Conservation (phyloP, 2,888 invertebrate species). For the Drosophila mettleri region DNA sequence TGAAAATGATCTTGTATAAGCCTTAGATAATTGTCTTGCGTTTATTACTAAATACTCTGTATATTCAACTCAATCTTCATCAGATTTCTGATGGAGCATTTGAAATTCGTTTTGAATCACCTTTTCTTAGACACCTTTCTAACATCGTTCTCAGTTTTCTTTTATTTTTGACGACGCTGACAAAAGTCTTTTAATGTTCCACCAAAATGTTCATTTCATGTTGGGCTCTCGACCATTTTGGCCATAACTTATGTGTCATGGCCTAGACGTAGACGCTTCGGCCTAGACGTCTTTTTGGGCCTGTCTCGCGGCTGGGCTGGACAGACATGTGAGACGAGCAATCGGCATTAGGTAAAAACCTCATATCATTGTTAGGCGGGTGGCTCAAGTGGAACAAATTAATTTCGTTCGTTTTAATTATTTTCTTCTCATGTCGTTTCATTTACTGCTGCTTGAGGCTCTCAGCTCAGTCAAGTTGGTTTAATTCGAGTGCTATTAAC, state of each 20-base stretch:
- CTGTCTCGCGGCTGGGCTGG: constrained; percentile 21
- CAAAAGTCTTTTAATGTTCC: constrained; percentile 53
- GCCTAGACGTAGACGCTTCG: constrained; percentile 48
- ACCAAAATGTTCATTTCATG: constrained; percentile 61
- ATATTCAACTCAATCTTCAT: too few relatives aligned
- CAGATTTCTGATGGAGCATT: constrained; percentile 17
- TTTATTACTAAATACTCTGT: too few relatives aligned
- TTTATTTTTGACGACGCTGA: constrained; percentile 21
- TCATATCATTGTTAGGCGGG: constrained; percentile 80
- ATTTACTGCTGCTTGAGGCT: neutral
- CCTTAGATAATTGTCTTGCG: too few relatives aligned
- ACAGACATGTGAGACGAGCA: constrained; percentile 30
- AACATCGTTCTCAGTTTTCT: constrained; percentile 11
- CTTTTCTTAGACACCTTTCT: neutral
- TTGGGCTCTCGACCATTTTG: constrained; percentile 46
- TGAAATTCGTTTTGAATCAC: neutral
- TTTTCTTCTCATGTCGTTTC: constrained; percentile 35
- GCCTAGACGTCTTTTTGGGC: constrained; percentile 42
- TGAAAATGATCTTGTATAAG: neutral
- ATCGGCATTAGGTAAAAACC: constrained; percentile 52
- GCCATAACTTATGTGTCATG: constrained; percentile 71
- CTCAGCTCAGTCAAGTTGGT: constrained; percentile 51
- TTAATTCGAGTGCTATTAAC: constrained; percentile 74
- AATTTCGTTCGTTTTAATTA: constrained; percentile 75
- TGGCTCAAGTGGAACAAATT: constrained; percentile 81